These are phyloP conservation scores for Anseranas semipalmata DNA, from an alignment of 2,113 vertebrate species.

Conservation along the genomic window DNA sequence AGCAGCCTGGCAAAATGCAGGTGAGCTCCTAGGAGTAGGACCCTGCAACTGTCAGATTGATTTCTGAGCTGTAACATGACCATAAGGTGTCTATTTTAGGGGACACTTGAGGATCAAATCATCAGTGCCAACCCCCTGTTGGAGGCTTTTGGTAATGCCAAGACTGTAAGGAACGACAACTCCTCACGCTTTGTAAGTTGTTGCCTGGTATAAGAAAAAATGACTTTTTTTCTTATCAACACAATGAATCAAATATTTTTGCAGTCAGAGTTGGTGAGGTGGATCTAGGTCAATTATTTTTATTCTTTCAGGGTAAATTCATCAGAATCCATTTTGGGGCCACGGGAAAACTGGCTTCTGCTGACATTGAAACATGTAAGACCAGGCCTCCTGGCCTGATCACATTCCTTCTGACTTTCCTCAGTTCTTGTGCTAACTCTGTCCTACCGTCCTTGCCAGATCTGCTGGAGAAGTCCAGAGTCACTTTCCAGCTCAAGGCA, in stretches of 20 bases:
- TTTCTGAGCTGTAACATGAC: background rate
- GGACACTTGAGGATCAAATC: constrained; percentile 80
- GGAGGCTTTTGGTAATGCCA: constrained; percentile 83
- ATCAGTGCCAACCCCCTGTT: constrained; percentile 79
- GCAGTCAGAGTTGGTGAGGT: no score
- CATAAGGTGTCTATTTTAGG: constrained; percentile 45
- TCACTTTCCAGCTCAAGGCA: constrained; percentile 83
- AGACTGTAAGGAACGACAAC: constrained; percentile 83
- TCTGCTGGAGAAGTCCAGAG: constrained; percentile 84
- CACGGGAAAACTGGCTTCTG: constrained; percentile 90
- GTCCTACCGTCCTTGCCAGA: constrained; percentile 57
- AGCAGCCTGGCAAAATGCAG: constrained; percentile 79
- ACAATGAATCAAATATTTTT: background rate
- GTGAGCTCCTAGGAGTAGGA: constrained; percentile 29
- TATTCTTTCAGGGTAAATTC: constrained; percentile 87
- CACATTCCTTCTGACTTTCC: background rate
- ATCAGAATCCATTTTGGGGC: constrained; percentile 93
- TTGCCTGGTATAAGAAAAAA: background rate
- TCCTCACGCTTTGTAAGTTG: constrained; percentile 79
- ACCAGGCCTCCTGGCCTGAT: background rate
- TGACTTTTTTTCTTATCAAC: background rate
- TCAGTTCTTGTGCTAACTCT: background rate
- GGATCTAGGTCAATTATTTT: background rate
- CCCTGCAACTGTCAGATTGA: background rate
- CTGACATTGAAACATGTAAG: constrained; percentile 94